Conservation (phyloP, 2,113 vertebrate genomes). For the Chascanopsetta lugubris region DNA sequence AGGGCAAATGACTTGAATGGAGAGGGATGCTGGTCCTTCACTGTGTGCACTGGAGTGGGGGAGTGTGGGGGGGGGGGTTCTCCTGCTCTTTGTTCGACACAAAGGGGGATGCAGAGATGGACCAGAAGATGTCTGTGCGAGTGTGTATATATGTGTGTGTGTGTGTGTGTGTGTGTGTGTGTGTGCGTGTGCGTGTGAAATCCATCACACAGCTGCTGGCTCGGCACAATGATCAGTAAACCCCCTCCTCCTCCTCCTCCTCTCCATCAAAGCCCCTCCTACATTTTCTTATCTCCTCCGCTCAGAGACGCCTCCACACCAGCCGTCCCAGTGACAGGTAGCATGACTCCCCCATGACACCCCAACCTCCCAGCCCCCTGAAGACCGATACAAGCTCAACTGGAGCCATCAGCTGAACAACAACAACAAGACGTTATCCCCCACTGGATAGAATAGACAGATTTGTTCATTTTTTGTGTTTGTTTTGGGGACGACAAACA, state of each 20-base stretch:
- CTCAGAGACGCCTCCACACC: conserved; percentile 51
- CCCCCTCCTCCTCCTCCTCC: background rate
- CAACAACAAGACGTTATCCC: no score
- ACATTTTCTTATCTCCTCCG: conserved; percentile 60
- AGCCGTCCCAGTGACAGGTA: conserved; percentile 54
- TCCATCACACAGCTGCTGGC: conserved; percentile 64
- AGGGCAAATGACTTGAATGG: conserved; percentile 42
- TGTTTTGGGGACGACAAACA: no score
- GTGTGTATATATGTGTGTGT: no score
- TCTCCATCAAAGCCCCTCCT: conserved; percentile 22
- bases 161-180: no score
- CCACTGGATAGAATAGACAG: no score
- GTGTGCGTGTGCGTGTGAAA: conserved; percentile 59
- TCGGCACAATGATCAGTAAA: conserved; percentile 51
- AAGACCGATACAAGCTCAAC: conserved; percentile 7
- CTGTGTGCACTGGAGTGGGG: conserved; percentile 17
- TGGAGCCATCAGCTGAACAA: no score
- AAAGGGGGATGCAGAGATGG: conserved; percentile 50
- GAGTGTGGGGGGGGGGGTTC: conserved; percentile 28
- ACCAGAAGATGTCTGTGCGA: conserved; percentile 38
- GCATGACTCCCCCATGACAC: conserved; percentile 23
- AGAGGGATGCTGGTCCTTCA: conserved; percentile 26
- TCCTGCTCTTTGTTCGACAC: conserved; percentile 45
- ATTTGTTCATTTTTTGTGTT: no score
- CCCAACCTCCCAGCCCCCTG: conserved; percentile 13